Percentiles rank a stretch among this genome's conserved stretches.
Evolutionary conservation across 2,797 vertebrate genomes (phyloP).

Genomic region (Chelon labrosus): DNA sequence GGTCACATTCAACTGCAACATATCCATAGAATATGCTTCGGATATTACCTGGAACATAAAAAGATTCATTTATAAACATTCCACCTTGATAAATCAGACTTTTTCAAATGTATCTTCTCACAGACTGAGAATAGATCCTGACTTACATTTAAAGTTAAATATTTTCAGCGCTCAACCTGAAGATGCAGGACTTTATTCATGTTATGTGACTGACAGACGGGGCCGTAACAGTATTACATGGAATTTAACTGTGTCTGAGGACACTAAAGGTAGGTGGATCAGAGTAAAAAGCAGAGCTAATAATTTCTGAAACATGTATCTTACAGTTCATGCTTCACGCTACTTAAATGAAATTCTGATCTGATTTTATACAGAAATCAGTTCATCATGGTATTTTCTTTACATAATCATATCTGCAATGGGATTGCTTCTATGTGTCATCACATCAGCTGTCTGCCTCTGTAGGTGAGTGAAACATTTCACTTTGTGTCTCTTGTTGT

Average conservation of each 20-base stretch:
- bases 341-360: neutral
- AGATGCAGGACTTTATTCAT: too few relatives aligned
- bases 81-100: accelerated
- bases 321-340: neutral
- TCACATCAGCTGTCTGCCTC: too few relatives aligned
- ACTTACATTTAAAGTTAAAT: neutral
- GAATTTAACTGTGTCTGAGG: conserved; percentile 48
- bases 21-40: accelerated
- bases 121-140: neutral
- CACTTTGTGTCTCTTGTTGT: too few relatives aligned
- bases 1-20: conserved; percentile 39
- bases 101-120: conserved; percentile 36
- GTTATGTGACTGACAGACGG: too few relatives aligned
- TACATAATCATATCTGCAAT: neutral
- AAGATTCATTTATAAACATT: neutral
- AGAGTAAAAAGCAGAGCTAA: neutral
- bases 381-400: accelerated
- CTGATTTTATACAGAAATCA: conserved; percentile 1
- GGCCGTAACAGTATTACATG: neutral
- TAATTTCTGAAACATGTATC: neutral
- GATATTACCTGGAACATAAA: conserved; percentile 30
- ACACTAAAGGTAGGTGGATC: conserved; percentile 33
- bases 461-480: conserved; percentile 32
- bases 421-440: neutral
- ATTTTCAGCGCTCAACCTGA: too few relatives aligned